Evolutionary conservation across 2,113 vertebrate species (phyloP).

Genomic region (Siniperca chuatsi): DNA sequence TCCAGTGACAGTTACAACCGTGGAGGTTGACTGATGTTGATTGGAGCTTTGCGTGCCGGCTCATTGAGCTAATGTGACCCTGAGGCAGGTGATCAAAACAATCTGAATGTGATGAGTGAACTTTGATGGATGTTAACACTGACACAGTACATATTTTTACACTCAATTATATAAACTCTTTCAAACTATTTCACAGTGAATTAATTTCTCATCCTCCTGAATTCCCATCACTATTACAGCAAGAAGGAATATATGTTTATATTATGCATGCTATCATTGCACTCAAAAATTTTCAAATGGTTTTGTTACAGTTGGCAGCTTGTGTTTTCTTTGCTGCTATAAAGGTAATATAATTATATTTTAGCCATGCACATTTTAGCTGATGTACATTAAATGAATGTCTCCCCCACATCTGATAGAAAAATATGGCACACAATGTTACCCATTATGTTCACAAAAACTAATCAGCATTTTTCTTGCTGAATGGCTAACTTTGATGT

Average conservation of each 20-base stretch:
- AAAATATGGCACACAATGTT: conserved; percentile 40
- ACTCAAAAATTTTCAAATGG: background rate
- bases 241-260: background rate
- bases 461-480: conserved; percentile 66
- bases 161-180: background rate
- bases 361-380: conserved; percentile 31
- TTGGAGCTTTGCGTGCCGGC: conserved; percentile 31
- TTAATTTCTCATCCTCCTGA: background rate
- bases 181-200: background rate
- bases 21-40: conserved; percentile 53
- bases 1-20: conserved; percentile 42
- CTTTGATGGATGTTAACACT: conserved; percentile 31
- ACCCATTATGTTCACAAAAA: conserved; percentile 55
- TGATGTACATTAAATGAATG: conserved; percentile 41
- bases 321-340: conserved; percentile 16
- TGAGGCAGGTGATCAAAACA: conserved; percentile 54
- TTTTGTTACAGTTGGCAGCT: conserved; percentile 11
- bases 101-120: conserved; percentile 6
- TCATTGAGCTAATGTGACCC: conserved; percentile 54
- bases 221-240: background rate
- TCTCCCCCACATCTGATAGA: conserved; percentile 31
- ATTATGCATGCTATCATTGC: background rate
- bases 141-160: conserved; percentile 7
- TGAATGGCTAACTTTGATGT: conserved; percentile 71
- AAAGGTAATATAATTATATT: conserved; percentile 39